These are phyloP conservation scores for Poeciliopsis paucimaculata DNA, from an alignment of 2,797 vertebrate species.

Conservation along the genomic window DNA sequence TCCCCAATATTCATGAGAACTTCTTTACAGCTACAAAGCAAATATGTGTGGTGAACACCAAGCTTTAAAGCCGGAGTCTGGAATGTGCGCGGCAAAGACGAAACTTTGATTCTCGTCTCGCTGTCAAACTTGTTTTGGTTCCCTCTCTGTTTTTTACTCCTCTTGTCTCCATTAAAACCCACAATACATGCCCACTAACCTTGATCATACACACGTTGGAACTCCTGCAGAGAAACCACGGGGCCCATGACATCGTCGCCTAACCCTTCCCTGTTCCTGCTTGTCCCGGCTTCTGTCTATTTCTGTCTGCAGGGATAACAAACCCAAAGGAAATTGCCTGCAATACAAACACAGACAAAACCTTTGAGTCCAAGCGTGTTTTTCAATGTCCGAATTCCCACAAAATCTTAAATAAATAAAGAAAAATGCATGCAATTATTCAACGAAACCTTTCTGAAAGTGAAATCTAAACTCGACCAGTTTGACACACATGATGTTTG, in stretches of 20 bases:
- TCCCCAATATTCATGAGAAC: slow-evolving; percentile 72
- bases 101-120: slow-evolving; percentile 65
- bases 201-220: slow-evolving; percentile 9
- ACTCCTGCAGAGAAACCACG: slow-evolving; percentile 25
- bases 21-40: slow-evolving; percentile 70
- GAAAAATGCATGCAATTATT: slow-evolving; percentile 59
- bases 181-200: slow-evolving; percentile 20
- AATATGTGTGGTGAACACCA: slow-evolving; percentile 76
- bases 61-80: slow-evolving; percentile 63
- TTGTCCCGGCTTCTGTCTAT: slow-evolving; percentile 66
- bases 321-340: slow-evolving; percentile 60
- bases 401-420: slow-evolving; percentile 68
- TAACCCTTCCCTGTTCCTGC: slow-evolving; percentile 65
- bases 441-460: slow-evolving; percentile 50
- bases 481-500: neutral
- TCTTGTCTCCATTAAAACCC: slow-evolving; percentile 39
- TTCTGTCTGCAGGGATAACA: slow-evolving; percentile 72
- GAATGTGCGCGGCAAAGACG: slow-evolving; percentile 61
- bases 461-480: slow-evolving; percentile 6
- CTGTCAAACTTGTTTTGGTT: slow-evolving; percentile 53
- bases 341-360: slow-evolving; percentile 55
- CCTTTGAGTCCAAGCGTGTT: slow-evolving; percentile 63
- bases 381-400: slow-evolving; percentile 69
- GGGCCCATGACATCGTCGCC: slow-evolving; percentile 34
- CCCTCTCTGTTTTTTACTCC: slow-evolving; percentile 13